These are phyloP conservation scores for Mesorhabditis belari DNA, from an alignment of 2,888 invertebrate genomes.

Conservation along the genomic window DNA sequence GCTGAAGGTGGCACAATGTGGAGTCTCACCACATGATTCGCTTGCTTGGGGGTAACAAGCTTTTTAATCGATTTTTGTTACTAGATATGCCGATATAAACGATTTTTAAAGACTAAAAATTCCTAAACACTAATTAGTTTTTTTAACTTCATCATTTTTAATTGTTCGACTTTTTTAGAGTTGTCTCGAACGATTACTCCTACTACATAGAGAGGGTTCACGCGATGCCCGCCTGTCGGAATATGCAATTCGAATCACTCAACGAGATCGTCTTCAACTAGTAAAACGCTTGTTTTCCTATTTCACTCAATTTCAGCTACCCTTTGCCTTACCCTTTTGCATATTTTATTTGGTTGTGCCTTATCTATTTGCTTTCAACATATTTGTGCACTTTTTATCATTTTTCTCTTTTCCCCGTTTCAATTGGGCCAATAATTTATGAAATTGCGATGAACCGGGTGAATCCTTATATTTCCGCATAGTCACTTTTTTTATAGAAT, in stretches of 20 bases:
- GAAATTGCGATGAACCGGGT: too few relatives aligned
- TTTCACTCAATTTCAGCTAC: too few relatives aligned
- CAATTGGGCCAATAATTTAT: too few relatives aligned
- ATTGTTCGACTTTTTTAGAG: slow-evolving; percentile 12
- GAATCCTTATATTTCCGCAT: too few relatives aligned
- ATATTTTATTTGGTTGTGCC: too few relatives aligned
- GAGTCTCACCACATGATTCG: slow-evolving; percentile 46
- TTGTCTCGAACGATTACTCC: slow-evolving; percentile 29
- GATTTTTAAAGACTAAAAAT: too few relatives aligned
- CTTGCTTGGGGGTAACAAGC: slow-evolving; percentile 37
- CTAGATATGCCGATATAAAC: too few relatives aligned
- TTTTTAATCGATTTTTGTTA: neutral
- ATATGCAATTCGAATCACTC: slow-evolving; percentile 23
- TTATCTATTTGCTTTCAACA: too few relatives aligned
- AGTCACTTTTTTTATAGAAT: too few relatives aligned
- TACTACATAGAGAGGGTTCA: slow-evolving; percentile 24
- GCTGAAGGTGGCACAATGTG: slow-evolving; percentile 30
- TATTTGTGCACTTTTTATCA: neutral
- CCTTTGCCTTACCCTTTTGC: too few relatives aligned
- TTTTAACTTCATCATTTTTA: neutral
- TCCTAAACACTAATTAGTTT: too few relatives aligned
- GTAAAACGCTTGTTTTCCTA: too few relatives aligned
- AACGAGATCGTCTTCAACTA: slow-evolving; percentile 13
- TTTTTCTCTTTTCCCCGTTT: neutral
- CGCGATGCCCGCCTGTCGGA: slow-evolving; percentile 23